Evolutionary conservation across 2,797 vertebrate species (phyloP), one percentile per base, ranked within the genome.

Genomic region (Aphelocoma californica): DNA sequence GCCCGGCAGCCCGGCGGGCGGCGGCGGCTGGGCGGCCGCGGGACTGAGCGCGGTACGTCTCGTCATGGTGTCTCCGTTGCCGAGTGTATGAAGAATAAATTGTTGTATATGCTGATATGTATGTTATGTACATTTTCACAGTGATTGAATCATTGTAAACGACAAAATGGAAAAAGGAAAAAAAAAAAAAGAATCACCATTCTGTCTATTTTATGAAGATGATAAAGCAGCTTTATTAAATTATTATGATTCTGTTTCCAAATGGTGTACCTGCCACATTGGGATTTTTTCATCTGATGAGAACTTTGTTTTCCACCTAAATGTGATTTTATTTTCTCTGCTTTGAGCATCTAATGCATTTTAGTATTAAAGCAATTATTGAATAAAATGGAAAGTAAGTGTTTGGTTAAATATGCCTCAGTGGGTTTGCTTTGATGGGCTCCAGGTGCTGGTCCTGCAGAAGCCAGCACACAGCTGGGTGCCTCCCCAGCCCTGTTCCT

Each of bases 161-260:
- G 71, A 34, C 88, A 79, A 95, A 93, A 89, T 42, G 66, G 87
- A 82, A 95, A 95, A 93, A 89, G 89, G 91, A 95, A 95, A 95
- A 70, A 81, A 86, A 86, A 95, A 96, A 96, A 77, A 95, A 95
- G 95, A 96, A 97, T 97, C 94, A 97, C 97, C 97, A 78, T 97
- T 97, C 96, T 97, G 96, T 98, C 97, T 98, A 98, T 98, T 98
- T 98, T 98, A 98, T 98, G 97, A 98, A 97, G 90, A 98, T 98
- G 97, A 98, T 98, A 97, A 98, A 98, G 94, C 97, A 98, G 97
- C 98, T 98, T 98, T 98, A 98, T 98, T 98, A 98, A 98, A 98
- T 98, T 98, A 98, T 98, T 98, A 98, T 94, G 36, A 93, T 97
- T 98, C 96, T 96, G 97, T 98, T 98, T 98, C 95, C 97, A 98